Evolutionary conservation across 2,113 vertebrate species (phyloP).

Genomic region (Nannospalax galili): DNA sequence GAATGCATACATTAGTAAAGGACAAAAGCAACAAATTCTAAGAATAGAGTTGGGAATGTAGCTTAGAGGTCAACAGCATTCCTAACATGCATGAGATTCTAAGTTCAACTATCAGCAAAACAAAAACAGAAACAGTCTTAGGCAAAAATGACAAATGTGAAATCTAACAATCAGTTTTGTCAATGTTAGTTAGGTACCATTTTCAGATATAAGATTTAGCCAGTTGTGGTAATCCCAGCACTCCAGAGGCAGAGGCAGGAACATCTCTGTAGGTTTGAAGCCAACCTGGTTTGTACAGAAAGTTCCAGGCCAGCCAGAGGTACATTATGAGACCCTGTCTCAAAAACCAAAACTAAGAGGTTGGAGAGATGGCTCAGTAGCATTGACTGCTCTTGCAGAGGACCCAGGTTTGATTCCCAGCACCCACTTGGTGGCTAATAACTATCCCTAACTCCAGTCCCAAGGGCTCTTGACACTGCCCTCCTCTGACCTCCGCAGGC

Average conservation of each 20-base stretch:
- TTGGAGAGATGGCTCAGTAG: background rate
- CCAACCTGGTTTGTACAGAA: background rate
- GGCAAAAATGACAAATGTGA: constrained; percentile 32
- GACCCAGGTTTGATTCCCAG: background rate
- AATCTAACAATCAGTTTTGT: constrained; percentile 51
- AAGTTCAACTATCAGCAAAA: background rate
- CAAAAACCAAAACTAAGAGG: background rate
- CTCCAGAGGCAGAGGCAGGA: background rate
- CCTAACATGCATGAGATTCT: background rate
- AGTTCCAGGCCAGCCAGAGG: no score
- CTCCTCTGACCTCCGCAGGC: background rate
- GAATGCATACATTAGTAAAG: constrained; percentile 55
- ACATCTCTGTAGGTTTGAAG: background rate
- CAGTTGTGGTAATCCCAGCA: background rate
- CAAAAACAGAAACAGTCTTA: background rate
- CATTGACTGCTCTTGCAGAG: no score
- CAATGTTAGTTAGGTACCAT: background rate
- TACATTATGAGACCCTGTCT: background rate
- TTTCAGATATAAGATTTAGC: no score
- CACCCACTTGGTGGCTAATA: background rate
- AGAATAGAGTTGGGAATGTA: background rate
- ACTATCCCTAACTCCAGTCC: no score
- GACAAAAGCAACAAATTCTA: constrained; percentile 58
- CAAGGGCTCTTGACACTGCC: no score
- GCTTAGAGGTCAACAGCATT: background rate